These are phyloP conservation scores for Danio aesculapii DNA, from an alignment of 2,797 vertebrate species.

Conservation along the genomic window DNA sequence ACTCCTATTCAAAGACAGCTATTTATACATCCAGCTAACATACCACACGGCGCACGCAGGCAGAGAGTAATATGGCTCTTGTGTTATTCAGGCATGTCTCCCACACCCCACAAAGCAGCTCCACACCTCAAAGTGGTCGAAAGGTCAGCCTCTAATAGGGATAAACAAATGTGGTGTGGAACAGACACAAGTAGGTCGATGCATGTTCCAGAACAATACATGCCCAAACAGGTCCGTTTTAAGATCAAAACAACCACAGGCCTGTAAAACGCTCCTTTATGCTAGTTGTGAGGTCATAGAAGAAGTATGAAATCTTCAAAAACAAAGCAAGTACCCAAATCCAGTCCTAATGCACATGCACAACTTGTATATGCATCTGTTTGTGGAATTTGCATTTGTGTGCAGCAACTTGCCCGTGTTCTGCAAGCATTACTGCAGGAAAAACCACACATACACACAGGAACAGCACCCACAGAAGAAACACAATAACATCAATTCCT, in stretches of 20 bases:
- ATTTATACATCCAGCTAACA: conserved; percentile 81
- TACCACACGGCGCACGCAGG: conserved; percentile 50
- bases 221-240: conserved; percentile 36
- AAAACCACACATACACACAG: conserved; percentile 44
- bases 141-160: conserved; percentile 68
- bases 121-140: conserved; percentile 67
- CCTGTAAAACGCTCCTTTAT: neutral
- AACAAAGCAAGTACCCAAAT: neutral
- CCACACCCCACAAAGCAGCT: conserved; percentile 58
- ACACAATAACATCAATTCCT: conserved; percentile 61
- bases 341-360: neutral
- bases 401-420: neutral
- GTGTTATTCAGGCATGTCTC: conserved; percentile 64
- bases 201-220: conserved; percentile 51
- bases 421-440: conserved; percentile 24
- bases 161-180: conserved; percentile 67
- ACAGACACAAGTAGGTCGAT: conserved; percentile 53
- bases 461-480: conserved; percentile 59
- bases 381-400: neutral
- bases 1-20: conserved; percentile 80
- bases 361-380: too few species aligned
- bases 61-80: conserved; percentile 60
- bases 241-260: conserved; percentile 34
- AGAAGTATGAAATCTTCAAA: neutral
- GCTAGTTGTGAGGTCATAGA: neutral